Conservation (phyloP, 2,113 vertebrate species). For the Carollia perspicillata region DNA sequence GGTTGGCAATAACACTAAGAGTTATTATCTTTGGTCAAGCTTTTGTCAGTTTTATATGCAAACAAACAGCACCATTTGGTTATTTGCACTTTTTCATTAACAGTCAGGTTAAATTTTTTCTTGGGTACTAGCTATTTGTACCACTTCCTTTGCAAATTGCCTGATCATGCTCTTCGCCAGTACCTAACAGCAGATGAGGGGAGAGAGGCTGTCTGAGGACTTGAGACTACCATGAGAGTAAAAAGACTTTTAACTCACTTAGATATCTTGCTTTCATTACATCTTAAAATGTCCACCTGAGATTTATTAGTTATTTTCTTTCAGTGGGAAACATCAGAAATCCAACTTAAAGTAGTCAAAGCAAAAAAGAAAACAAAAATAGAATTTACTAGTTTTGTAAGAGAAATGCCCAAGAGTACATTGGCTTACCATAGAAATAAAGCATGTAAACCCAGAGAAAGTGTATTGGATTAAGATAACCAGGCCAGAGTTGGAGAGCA, state of each 20-base stretch:
- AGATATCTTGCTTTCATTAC: not conserved
- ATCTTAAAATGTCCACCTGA: not conserved
- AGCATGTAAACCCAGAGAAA: not conserved
- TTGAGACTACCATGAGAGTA: not conserved
- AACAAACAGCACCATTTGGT: slow-evolving; percentile 14
- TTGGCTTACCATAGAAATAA: not conserved
- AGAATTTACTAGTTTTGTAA: not conserved
- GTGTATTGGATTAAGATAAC: not conserved
- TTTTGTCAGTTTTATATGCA: not conserved
- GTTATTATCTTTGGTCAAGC: not conserved
- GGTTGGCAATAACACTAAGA: not conserved
- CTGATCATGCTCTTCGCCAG: not conserved
- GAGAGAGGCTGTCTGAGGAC: not conserved
- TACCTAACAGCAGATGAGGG: not conserved
- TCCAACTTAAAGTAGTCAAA: not conserved
- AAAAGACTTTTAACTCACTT: not conserved
- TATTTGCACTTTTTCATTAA: not conserved
- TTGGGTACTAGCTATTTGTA: not conserved
- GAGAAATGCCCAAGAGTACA: not conserved
- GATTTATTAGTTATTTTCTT: not conserved
- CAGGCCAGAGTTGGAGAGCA: not conserved
- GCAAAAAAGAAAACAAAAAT: not conserved
- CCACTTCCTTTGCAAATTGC: not conserved
- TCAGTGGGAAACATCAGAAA: not conserved
- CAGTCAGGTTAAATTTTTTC: not conserved